These are phyloP conservation scores for Periphyllus acericola DNA, from an alignment of 2,888 invertebrate genomes.

Conservation along the genomic window DNA sequence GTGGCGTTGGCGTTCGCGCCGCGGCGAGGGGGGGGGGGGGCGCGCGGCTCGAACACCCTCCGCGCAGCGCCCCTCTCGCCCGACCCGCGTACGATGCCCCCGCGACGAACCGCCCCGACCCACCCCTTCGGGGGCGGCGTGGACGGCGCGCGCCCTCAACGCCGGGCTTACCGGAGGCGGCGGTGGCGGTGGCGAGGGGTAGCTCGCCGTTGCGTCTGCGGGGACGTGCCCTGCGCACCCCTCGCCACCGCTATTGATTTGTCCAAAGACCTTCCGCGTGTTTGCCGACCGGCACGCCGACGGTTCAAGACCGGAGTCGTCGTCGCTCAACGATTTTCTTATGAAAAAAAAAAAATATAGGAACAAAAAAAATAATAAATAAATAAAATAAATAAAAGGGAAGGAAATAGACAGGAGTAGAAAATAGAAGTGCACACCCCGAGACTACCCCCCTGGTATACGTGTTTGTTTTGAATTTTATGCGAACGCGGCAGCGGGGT, in stretches of 20 bases:
- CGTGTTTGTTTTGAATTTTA: background rate
- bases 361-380: background rate
- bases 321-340: constrained; percentile 10
- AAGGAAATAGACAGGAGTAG: too few species aligned
- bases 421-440: background rate
- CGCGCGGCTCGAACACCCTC: background rate
- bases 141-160: background rate
- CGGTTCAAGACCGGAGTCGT: constrained; percentile 39
- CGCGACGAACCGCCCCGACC: background rate
- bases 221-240: constrained; percentile 57
- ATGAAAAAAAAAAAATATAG: background rate
- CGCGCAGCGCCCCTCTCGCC: background rate
- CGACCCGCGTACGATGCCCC: background rate
- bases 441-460: background rate
- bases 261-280: constrained; percentile 61
- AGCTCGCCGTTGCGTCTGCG: constrained; percentile 61
- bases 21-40: constrained; percentile 59
- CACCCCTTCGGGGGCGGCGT: background rate
- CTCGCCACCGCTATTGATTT: constrained; percentile 60
- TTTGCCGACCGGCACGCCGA: constrained; percentile 59
- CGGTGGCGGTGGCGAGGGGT: background rate
- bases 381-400: too few species aligned
- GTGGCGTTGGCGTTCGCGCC: constrained; percentile 57
- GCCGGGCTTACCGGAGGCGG: constrained; percentile 2
- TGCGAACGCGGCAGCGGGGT: background rate